These are phyloP conservation scores for Hemistola chrysoprasaria DNA, from an alignment of 2,888 invertebrate species.

Conservation along the genomic window DNA sequence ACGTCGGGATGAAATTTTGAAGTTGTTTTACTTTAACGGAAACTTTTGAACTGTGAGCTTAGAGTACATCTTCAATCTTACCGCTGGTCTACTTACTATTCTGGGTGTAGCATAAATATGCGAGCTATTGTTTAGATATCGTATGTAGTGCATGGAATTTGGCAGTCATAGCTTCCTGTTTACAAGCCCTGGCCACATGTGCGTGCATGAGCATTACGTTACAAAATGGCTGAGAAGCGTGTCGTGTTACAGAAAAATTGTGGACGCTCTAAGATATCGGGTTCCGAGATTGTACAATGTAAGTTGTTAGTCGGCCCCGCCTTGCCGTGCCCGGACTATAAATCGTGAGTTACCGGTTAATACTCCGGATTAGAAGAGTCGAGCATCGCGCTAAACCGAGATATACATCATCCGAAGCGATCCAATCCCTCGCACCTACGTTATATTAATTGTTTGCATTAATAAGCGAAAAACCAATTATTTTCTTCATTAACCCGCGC, in stretches of 20 bases:
- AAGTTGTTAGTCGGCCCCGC: slow-evolving; percentile 50
- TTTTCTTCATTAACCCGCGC: slow-evolving; percentile 22
- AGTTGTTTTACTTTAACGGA: too few relatives aligned
- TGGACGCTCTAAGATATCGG: slow-evolving; percentile 43
- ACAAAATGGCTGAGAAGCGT: slow-evolving; percentile 15
- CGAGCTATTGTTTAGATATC: slow-evolving; percentile 4
- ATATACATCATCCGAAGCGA: slow-evolving; percentile 53
- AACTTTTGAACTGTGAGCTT: slow-evolving; percentile 28
- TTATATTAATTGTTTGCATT: slow-evolving; percentile 40
- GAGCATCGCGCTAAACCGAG: slow-evolving; percentile 53
- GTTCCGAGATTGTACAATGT: slow-evolving; percentile 51
- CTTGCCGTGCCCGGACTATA: slow-evolving; percentile 55
- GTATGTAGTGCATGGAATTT: background rate
- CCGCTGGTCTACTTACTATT: too few relatives aligned
- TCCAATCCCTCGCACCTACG: slow-evolving; percentile 35
- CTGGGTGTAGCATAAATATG: too few relatives aligned
- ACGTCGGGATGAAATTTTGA: slow-evolving; percentile 57
- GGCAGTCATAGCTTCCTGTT: slow-evolving; percentile 15
- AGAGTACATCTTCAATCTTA: too few relatives aligned
- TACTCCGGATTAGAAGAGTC: slow-evolving; percentile 61
- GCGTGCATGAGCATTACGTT: slow-evolving; percentile 2
- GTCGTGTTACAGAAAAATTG: slow-evolving; percentile 38
- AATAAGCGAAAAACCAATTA: slow-evolving; percentile 32
- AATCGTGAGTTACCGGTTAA: slow-evolving; percentile 60
- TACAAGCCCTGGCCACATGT: slow-evolving; percentile 7